Conservation (phyloP, 2,113 vertebrate genomes). For the Naja naja region DNA sequence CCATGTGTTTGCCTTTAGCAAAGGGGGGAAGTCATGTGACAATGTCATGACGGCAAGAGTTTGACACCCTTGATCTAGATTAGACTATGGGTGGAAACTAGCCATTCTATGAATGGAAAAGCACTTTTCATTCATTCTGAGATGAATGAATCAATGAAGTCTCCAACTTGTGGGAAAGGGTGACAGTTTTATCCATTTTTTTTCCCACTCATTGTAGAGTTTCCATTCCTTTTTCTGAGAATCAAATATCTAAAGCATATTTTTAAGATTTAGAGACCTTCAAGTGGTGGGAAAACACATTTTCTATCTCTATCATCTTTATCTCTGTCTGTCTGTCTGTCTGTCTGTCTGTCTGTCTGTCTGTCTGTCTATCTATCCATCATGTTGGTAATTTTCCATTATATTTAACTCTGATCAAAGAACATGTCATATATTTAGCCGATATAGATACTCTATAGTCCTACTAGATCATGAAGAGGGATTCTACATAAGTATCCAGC, state of each 20-base stretch:
- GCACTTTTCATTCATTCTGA: not conserved
- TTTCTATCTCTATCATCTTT: no score
- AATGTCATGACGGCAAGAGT: no score
- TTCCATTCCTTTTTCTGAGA: not conserved
- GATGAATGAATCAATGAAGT: not conserved
- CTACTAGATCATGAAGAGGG: not conserved
- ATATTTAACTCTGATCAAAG: not conserved
- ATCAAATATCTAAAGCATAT: not conserved
- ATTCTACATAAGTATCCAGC: not conserved
- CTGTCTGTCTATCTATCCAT: not conserved
- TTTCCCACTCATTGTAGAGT: not conserved
- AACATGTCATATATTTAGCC: not conserved
- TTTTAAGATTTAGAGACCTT: not conserved
- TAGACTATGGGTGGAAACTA: not conserved
- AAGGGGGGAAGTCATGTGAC: no score
- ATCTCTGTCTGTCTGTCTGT: no score
- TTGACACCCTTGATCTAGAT: no score
- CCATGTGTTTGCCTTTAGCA: no score
- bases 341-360: no score
- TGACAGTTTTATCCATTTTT: not conserved
- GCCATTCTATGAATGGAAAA: not conserved
- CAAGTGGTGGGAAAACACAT: not conserved
- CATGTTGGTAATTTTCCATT: not conserved
- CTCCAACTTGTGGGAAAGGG: no score
- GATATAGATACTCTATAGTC: not conserved